Conservation (phyloP, 2,888 invertebrate species). For the Deroplatys truncata region DNA sequence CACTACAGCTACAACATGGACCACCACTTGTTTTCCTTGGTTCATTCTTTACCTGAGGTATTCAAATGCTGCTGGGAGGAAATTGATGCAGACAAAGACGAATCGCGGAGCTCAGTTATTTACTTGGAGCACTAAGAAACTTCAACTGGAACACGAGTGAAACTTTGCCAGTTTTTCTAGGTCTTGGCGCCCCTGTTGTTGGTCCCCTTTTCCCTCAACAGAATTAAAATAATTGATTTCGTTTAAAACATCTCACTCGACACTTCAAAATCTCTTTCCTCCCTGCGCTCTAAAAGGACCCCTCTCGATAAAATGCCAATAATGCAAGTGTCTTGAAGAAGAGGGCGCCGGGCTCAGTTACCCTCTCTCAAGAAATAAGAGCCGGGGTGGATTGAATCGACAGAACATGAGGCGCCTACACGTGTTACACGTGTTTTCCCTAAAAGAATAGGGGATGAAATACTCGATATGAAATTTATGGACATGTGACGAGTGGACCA, state of each 20-base stretch:
- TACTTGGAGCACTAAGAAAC: neutral
- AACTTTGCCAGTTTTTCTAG: conserved; percentile 17
- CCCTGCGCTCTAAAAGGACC: neutral
- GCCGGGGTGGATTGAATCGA: conserved; percentile 11
- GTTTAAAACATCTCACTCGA: conserved; percentile 21
- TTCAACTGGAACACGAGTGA: neutral
- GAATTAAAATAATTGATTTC: conserved; percentile 28
- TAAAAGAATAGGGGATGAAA: neutral
- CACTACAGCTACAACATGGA: too few species aligned
- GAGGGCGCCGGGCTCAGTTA: neutral
- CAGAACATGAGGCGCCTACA: conserved; percentile 9
- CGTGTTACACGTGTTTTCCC: conserved; percentile 5
- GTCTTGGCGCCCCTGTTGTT: neutral
- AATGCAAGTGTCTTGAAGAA: conserved; percentile 5
- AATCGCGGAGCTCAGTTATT: neutral
- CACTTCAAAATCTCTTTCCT: conserved; percentile 16
- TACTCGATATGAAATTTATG: neutral
- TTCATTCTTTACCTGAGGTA: neutral
- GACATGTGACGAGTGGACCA: neutral
- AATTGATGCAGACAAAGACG: neutral
- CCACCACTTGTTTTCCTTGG: neutral
- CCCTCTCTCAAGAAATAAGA: conserved; percentile 8
- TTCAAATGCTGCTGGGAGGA: neutral
- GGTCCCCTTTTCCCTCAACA: neutral
- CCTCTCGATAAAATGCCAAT: conserved; percentile 15